Evolutionary conservation across 2,113 vertebrate species (phyloP).

Genomic region (Leptodactylus fuscus): DNA sequence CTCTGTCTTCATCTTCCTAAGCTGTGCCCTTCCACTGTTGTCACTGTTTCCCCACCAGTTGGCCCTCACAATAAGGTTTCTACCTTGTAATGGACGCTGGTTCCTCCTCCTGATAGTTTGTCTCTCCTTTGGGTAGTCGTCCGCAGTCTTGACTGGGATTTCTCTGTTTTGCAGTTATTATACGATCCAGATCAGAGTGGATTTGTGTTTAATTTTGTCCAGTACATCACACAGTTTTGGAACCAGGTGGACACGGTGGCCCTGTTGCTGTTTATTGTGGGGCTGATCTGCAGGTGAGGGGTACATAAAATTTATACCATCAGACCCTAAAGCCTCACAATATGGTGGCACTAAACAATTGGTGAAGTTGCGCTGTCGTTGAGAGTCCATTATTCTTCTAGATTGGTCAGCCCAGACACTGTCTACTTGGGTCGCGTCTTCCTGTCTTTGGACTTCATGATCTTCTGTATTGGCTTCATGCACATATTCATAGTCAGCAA

Average conservation of each 20-base stretch:
- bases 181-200: constrained; percentile 75
- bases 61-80: too few species aligned
- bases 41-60: too few species aligned
- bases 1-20: too few species aligned
- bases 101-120: neutral
- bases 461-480: constrained; percentile 82
- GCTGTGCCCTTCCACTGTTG: too few species aligned
- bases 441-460: constrained; percentile 79
- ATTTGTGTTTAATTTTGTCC: constrained; percentile 69
- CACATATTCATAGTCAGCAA: constrained; percentile 82
- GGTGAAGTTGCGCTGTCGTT: too few species aligned
- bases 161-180: constrained; percentile 69
- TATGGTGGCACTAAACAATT: too few species aligned
- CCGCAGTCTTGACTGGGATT: neutral
- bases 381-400: constrained; percentile 60
- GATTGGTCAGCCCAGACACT: constrained; percentile 66
- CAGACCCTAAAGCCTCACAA: too few species aligned
- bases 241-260: constrained; percentile 79
- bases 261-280: constrained; percentile 73
- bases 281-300: constrained; percentile 74
- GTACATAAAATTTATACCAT: too few species aligned
- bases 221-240: constrained; percentile 78
- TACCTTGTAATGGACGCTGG: too few species aligned
- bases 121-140: too few species aligned
- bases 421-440: constrained; percentile 79